These are phyloP conservation scores for Cyphomyrus discorhynchus DNA, from an alignment of 2,113 vertebrate species.

Conservation along the genomic window DNA sequence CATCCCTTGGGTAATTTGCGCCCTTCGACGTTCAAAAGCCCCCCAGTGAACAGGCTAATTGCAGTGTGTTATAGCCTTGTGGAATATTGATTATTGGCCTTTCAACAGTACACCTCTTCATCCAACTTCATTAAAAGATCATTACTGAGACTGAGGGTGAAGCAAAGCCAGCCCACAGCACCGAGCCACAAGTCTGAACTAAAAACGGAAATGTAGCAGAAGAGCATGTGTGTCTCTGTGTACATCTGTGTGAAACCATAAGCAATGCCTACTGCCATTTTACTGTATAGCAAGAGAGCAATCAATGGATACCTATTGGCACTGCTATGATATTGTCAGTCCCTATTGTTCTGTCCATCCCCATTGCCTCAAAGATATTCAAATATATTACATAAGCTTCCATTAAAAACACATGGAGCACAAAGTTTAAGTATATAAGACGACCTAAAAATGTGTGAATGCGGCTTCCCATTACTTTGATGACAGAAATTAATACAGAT, in stretches of 20 bases:
- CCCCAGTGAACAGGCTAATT: not conserved
- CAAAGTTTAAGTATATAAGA: not conserved
- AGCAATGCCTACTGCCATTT: not conserved
- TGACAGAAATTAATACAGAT: not conserved
- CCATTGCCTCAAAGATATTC: not conserved
- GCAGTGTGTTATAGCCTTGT: not conserved
- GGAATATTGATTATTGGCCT: constrained; percentile 17
- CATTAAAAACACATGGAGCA: not conserved
- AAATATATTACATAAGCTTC: not conserved
- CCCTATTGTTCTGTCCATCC: not conserved
- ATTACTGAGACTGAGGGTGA: not conserved
- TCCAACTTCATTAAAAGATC: constrained; percentile 23
- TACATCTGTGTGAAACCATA: not conserved
- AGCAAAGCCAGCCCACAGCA: not conserved
- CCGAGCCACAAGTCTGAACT: not conserved
- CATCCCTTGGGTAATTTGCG: not conserved
- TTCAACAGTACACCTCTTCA: not conserved
- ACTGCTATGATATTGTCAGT: not conserved
- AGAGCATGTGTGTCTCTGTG: not conserved
- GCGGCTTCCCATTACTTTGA: not conserved
- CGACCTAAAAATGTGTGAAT: not conserved
- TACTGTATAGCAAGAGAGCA: not conserved
- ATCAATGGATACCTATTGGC: not conserved
- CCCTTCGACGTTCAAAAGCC: not conserved
- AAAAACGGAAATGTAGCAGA: not conserved